A percentile compares a stretch with the other conserved stretches of the same genome.
Evolutionary conservation across 2,113 vertebrate species (phyloP).

Genomic region (Cheilinus undulatus): DNA sequence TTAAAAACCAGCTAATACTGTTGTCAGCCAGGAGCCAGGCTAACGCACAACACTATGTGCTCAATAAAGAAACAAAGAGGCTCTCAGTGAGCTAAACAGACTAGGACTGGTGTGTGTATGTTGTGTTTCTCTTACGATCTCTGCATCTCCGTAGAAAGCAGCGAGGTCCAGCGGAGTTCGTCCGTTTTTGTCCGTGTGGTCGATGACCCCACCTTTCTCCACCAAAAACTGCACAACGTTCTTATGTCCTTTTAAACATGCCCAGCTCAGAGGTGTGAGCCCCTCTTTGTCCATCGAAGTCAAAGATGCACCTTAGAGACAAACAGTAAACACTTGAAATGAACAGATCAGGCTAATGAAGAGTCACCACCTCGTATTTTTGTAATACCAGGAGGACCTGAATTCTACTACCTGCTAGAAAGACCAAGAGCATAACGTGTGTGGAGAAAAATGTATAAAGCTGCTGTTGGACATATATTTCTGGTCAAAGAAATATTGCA

Average conservation of each 20-base stretch:
- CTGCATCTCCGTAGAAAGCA: conserved; percentile 96
- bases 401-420: no score
- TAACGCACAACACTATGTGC: conserved; percentile 36
- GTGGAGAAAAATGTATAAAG: no score
- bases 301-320: conserved; percentile 87
- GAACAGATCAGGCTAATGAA: not conserved
- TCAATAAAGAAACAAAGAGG: conserved; percentile 28
- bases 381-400: no score
- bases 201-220: conserved; percentile 92
- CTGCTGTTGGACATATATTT: no score
- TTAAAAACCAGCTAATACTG: conserved; percentile 3
- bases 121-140: conserved; percentile 84
- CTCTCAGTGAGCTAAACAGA: conserved; percentile 25
- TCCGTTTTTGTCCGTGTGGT: conserved; percentile 97
- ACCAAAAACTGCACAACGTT: conserved; percentile 92
- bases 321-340: conserved; percentile 9
- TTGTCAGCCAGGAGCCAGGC: not conserved
- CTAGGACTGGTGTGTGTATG: not conserved
- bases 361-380: not conserved
- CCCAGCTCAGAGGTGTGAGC: conserved; percentile 95
- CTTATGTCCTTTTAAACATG: conserved; percentile 96
- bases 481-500: no score
- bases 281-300: conserved; percentile 96
- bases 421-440: no score
- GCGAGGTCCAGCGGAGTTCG: conserved; percentile 96